phyloP scores from a whole-genome alignment of 2,797 vertebrate species.

The Melanotaenia nigrans region DNA sequence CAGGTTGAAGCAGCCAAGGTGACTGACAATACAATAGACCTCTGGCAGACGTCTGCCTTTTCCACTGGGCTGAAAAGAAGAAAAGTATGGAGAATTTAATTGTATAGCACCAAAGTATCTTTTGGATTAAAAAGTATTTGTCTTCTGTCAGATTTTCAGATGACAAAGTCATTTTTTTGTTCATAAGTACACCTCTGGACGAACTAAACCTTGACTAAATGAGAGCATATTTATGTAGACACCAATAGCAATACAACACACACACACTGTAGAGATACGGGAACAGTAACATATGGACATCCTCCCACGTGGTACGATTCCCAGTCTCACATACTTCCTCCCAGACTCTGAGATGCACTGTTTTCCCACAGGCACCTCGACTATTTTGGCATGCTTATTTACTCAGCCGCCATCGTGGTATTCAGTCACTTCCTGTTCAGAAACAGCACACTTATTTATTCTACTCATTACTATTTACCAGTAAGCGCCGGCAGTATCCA shows the following conservation, averaged over 20 bases:
- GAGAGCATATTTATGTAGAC: neutral
- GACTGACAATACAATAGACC: conserved; percentile 92
- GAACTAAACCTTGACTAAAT: neutral
- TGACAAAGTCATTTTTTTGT: neutral
- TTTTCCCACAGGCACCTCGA: conserved; percentile 76
- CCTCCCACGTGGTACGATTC: conserved; percentile 50
- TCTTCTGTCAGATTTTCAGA: neutral
- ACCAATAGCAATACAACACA: conserved; percentile 13
- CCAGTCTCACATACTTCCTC: conserved; percentile 74
- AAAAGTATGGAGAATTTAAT: neutral
- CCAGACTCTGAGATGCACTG: conserved; percentile 62
- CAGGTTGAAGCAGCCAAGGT: conserved; percentile 92
- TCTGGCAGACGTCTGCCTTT: conserved; percentile 78
- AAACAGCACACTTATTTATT: conserved; percentile 60
- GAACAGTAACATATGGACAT: conserved; percentile 30
- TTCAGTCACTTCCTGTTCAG: conserved; percentile 75
- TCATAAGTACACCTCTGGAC: neutral
- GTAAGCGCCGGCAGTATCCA: conserved; percentile 92
- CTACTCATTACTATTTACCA: conserved; percentile 82
- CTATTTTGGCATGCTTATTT: conserved; percentile 78
- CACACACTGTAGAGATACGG: conserved; percentile 13
- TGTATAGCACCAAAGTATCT: neutral
- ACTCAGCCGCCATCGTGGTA: conserved; percentile 77
- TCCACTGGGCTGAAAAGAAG: conserved; percentile 74
- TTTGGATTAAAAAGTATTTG: neutral